A percentile compares a stretch with the other conserved stretches of the same genome.
These are phyloP conservation scores for Cryptocheilus praepositus DNA, from an alignment of 2,888 invertebrate species.

Conservation along the genomic window DNA sequence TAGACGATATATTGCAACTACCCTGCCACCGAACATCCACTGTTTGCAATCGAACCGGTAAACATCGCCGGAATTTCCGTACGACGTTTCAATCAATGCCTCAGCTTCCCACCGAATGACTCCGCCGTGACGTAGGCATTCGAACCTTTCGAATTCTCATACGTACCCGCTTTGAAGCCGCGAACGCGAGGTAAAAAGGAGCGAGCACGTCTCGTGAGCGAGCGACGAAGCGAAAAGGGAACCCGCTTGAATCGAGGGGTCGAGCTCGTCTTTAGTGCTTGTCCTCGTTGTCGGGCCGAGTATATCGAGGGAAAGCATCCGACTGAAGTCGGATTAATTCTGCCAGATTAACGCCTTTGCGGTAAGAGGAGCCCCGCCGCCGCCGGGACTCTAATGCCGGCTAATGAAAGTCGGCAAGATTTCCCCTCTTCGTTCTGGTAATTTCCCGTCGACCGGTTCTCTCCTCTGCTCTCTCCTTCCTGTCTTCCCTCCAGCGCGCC, in stretches of 20 bases:
- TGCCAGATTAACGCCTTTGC: constrained; percentile 71
- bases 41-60: too few species aligned
- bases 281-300: constrained; percentile 47
- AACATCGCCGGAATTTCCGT: too few species aligned
- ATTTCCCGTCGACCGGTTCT: constrained; percentile 17
- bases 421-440: constrained; percentile 32
- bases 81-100: too few species aligned
- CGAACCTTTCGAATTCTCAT: too few species aligned
- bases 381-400: constrained; percentile 58
- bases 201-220: too few species aligned
- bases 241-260: constrained; percentile 44
- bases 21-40: too few species aligned
- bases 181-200: too few species aligned
- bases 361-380: constrained; percentile 38
- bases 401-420: constrained; percentile 67
- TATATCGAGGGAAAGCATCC: constrained; percentile 69
- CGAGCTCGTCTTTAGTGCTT: constrained; percentile 30
- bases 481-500: neutral
- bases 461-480: constrained; percentile 14
- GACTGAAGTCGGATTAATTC: constrained; percentile 68
- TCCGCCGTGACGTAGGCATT: too few species aligned
- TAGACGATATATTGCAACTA: too few species aligned
- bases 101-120: too few species aligned
- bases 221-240: constrained; percentile 26
- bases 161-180: too few species aligned